A percentile compares a stretch with the other conserved stretches of the same genome.
Conservation (phyloP, 2,113 vertebrate species). For the Oncorhynchus nerka region DNA sequence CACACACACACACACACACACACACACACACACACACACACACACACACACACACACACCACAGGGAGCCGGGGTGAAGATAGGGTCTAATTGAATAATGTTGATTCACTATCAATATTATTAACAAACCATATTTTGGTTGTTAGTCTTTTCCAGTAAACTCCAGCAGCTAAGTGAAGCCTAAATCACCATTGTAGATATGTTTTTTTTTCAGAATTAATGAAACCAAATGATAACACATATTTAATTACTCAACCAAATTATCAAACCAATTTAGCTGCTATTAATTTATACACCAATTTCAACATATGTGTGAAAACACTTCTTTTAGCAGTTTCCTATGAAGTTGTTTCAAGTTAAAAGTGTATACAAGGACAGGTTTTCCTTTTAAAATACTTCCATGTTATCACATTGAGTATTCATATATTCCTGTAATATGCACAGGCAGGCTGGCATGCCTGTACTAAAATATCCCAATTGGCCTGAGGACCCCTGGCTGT, state of each 20-base stretch:
- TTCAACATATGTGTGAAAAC: neutral
- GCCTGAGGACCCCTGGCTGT: neutral
- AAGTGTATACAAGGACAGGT: slow-evolving; percentile 2
- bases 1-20: neutral
- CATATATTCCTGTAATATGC: slow-evolving; percentile 42
- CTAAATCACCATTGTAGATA: neutral
- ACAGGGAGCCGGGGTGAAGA: neutral
- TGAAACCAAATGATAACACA: too few species aligned
- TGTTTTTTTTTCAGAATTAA: neutral
- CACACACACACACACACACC: neutral
- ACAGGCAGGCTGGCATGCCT: slow-evolving; percentile 14
- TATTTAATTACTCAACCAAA: neutral
- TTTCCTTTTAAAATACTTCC: slow-evolving; percentile 4
- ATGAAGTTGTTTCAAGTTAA: too few species aligned
- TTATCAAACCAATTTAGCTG: slow-evolving; percentile 27
- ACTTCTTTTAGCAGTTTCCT: too few species aligned
- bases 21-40: too few species aligned
- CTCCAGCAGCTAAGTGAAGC: neutral
- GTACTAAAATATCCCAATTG: slow-evolving; percentile 19
- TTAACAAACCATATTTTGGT: slow-evolving; percentile 1
- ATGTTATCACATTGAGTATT: slow-evolving; percentile 38
- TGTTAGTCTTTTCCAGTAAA: slow-evolving; percentile 16
- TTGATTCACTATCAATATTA: too few species aligned
- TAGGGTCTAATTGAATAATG: too few species aligned
- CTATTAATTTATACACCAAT: neutral